phyloP scores from a whole-genome alignment of 2,888 invertebrate genomes.

The Crocallis elinguaria region DNA sequence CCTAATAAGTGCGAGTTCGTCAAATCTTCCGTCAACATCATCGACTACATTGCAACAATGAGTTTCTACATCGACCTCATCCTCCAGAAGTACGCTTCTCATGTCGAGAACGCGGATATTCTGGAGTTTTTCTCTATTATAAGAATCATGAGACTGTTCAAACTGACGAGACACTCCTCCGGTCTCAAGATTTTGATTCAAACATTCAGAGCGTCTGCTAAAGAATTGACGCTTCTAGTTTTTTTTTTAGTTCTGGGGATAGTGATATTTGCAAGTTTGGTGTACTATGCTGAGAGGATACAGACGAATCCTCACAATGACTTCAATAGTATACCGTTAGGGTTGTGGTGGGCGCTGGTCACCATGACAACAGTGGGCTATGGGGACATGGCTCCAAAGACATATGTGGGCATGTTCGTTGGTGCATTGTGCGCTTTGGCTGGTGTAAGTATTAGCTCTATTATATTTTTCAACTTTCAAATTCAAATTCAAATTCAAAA shows the following conservation, averaged over 20 bases:
- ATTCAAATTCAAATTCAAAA: too few relatives aligned
- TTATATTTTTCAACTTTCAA: too few relatives aligned
- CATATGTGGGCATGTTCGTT: slow-evolving; percentile 99
- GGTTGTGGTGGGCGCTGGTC: slow-evolving; percentile 99
- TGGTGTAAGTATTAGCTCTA: slow-evolving; percentile 88
- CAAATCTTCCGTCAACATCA: slow-evolving; percentile 98
- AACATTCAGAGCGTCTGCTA: slow-evolving; percentile 98
- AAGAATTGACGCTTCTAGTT: slow-evolving; percentile 97
- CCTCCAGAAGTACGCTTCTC: slow-evolving; percentile 94
- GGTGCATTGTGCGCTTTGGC: slow-evolving; percentile 99
- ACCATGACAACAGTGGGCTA: slow-evolving; percentile 99
- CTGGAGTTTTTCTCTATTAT: slow-evolving; percentile 99
- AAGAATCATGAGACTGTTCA: slow-evolving; percentile 98
- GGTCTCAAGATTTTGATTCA: slow-evolving; percentile 99
- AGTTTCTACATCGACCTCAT: slow-evolving; percentile 98
- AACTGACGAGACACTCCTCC: slow-evolving; percentile 98
- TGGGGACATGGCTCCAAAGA: slow-evolving; percentile 99
- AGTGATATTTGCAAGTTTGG: slow-evolving; percentile 98
- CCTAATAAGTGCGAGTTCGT: slow-evolving; percentile 98
- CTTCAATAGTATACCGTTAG: slow-evolving; percentile 98
- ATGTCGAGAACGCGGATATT: slow-evolving; percentile 97
- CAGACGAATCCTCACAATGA: slow-evolving; percentile 98
- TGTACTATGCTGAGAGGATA: slow-evolving; percentile 98
- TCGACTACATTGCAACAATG: slow-evolving; percentile 99
- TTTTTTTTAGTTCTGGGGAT: slow-evolving; percentile 99